These are phyloP conservation scores for Polypterus senegalus DNA, from an alignment of 2,113 vertebrate genomes.

Conservation along the genomic window DNA sequence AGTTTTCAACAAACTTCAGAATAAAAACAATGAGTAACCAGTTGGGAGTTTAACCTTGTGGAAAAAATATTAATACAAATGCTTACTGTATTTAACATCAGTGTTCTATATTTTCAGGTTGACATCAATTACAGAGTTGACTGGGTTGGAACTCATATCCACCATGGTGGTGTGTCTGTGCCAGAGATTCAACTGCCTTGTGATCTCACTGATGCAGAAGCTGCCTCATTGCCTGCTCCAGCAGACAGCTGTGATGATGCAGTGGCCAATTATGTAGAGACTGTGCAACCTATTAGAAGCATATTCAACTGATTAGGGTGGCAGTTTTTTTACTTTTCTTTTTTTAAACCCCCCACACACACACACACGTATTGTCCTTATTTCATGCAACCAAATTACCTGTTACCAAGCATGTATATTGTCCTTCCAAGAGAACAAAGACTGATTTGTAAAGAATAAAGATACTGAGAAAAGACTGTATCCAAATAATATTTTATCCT, in stretches of 20 bases:
- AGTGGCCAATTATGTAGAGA: conserved; percentile 10
- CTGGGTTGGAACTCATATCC: conserved; percentile 17
- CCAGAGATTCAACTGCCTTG: conserved; percentile 15
- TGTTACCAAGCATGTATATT: too few species aligned
- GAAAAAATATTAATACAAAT: neutral
- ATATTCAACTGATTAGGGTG: neutral
- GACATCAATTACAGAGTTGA: conserved; percentile 19
- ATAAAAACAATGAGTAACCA: too few species aligned
- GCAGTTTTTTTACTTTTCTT: too few species aligned
- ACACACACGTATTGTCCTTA: too few species aligned
- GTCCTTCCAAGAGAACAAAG: too few species aligned
- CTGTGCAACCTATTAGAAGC: conserved; percentile 12
- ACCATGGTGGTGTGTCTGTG: conserved; percentile 15
- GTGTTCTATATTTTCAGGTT: conserved; percentile 15
- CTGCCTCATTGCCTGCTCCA: conserved; percentile 9
- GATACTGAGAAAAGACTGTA: too few species aligned
- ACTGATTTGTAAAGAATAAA: too few species aligned
- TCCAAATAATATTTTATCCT: too few species aligned
- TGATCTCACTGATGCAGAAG: conserved; percentile 15
- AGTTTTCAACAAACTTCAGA: too few species aligned
- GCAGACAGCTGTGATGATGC: conserved; percentile 16
- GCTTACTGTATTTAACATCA: conserved; percentile 4
- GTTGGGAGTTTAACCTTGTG: too few species aligned
- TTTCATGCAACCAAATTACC: too few species aligned
- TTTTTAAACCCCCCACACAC: too few species aligned